Base-by-base conservation (phyloP, 2,888 invertebrate genomes). In the Drosophila formosana region DNA sequence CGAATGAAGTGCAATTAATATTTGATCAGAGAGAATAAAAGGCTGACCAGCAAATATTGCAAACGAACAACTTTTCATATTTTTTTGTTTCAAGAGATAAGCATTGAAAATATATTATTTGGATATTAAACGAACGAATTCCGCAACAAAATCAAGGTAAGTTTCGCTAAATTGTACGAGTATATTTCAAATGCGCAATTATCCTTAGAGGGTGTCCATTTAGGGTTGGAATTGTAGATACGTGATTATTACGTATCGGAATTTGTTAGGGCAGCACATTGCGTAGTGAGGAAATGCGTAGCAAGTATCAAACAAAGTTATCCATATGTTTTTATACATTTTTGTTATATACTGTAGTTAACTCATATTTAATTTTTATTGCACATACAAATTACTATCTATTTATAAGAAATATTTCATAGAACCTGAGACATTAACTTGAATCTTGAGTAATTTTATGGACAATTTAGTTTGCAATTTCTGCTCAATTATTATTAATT, bases 131-230 rank as follows among this genome's bases (percentile, higher is more conserved):
- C 39, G 61, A 70, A 53, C 60, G 57, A 70, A 43, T 25, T 25
- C n/a, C 28, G 8, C 11, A 47, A 66, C 46, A 58, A 41, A 50
- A 37, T 60, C 47, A 82, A 79, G 82, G 82, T 88, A 73, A 60
- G 39, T 41, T 37, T 46, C 3, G 4, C 3, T 4, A 5, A 49
- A 26, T 45, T 18, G 18, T 18, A 18, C 18, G 18, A 18, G 18
- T 18, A 18, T 18, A 18, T n/a, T 6, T 0, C 2, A 45, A 75
- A 43, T 72, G 66, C 70, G 66, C 58, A 43, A 13, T 43, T 9
- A 11, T 47, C 9, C 39, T 37, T 18, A 11, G 18, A 56, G 65
- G 63, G 56, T 32, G 4, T 37, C 13, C 18, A 3, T 25, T 41
- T 37, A 28, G 67, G 53, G 50, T 49, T 39, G 58, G 11, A 57